These are phyloP conservation scores for Acleris laterana DNA, from an alignment of 2,888 invertebrate species.

Conservation along the genomic window DNA sequence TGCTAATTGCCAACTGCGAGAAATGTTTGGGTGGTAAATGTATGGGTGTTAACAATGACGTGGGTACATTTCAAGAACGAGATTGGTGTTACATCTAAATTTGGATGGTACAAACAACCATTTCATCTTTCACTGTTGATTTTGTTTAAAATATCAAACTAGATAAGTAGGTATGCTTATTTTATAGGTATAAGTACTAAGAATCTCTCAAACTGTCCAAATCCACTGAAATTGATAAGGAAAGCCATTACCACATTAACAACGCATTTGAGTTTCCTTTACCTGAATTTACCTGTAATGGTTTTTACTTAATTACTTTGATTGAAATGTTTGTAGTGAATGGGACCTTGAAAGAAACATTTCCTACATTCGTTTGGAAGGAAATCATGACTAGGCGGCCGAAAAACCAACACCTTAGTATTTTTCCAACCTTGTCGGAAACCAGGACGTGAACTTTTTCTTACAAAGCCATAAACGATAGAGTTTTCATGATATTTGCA, in stretches of 20 bases:
- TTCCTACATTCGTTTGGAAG: conserved; percentile 29
- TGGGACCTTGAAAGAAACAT: conserved; percentile 35
- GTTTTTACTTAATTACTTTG: conserved; percentile 17
- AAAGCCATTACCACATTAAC: not conserved
- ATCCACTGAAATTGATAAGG: no score
- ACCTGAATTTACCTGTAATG: not conserved
- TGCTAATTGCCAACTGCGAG: conserved; percentile 14
- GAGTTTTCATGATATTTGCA: no score
- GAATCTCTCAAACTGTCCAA: no score
- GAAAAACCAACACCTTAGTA: conserved; percentile 19
- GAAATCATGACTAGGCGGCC: conserved; percentile 16
- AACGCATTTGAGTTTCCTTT: not conserved
- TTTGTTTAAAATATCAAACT: no score
- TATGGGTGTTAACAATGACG: not conserved
- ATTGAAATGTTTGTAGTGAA: conserved; percentile 30
- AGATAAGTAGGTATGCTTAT: no score
- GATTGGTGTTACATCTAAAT: no score
- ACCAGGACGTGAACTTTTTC: conserved; percentile 4
- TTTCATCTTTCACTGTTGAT: no score
- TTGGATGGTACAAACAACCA: no score
- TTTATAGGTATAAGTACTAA: no score
- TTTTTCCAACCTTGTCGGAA: conserved; percentile 23
- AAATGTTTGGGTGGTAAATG: conserved; percentile 6
- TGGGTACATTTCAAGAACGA: not conserved
- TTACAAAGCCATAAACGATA: no score